phyloP scores from a whole-genome alignment of 2,888 invertebrate species.

The Melikaiella ostensackeni region DNA sequence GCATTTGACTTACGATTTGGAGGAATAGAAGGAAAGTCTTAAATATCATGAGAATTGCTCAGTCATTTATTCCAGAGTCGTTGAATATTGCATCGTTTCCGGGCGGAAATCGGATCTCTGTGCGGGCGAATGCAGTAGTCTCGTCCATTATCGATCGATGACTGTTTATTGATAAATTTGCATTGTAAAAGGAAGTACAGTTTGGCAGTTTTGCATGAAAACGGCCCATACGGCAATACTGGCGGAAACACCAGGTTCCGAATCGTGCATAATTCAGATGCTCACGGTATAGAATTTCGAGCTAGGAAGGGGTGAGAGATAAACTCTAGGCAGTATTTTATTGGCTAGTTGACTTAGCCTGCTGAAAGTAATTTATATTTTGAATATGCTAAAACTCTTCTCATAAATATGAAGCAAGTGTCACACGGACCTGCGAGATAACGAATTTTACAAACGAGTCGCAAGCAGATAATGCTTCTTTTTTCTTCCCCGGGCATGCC shows the following conservation, averaged over 20 bases:
- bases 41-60: neutral
- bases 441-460: conserved; percentile 68
- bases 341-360: conserved; percentile 70
- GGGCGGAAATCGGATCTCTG: conserved; percentile 22
- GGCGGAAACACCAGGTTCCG: conserved; percentile 44
- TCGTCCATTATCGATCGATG: conserved; percentile 37
- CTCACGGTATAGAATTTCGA: conserved; percentile 41
- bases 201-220: conserved; percentile 53
- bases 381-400: conserved; percentile 72
- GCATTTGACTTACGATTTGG: conserved; percentile 1
- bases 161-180: conserved; percentile 56
- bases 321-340: conserved; percentile 70
- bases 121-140: neutral
- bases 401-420: conserved; percentile 72
- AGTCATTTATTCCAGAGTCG: conserved; percentile 28
- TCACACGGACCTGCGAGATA: conserved; percentile 62
- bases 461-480: conserved; percentile 43
- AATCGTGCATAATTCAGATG: conserved; percentile 59
- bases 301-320: conserved; percentile 56
- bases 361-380: conserved; percentile 71
- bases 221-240: conserved; percentile 46
- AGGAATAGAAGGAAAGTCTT: neutral
- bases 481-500: neutral
- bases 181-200: conserved; percentile 60
- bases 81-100: conserved; percentile 39